Evolutionary conservation across 2,113 vertebrate genomes (phyloP), one percentile per base, ranked within the genome.

Genomic region (Etheostoma cragini): DNA sequence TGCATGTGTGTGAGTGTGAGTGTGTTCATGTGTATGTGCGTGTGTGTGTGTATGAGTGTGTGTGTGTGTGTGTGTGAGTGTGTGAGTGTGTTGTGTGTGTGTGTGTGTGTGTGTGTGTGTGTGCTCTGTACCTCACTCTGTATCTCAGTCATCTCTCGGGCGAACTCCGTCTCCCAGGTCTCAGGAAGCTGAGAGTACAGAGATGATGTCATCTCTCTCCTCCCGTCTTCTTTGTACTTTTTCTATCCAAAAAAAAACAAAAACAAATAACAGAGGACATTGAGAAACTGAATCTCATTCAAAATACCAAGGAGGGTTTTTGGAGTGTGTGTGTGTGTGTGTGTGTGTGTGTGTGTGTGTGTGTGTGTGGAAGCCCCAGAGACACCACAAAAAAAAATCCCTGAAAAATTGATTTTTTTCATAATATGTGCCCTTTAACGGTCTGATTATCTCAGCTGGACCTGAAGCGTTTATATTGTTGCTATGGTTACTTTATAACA

Each of bases 141-240:
- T 0, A 89, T 10, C 52, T 82, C 85, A 0, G 80, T 84, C 80
- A 87, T 71, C 90, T 97, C 94, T 85, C 94, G 95, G 1, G 96
- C 96, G 65, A 97, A 96, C 47, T 94, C 95, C 0, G 95, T 98
- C 87, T 97, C 96, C 4, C 96, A 89, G 21, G 97, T 98, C 22
- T 96, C 95, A 5, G 97, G 95, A 85, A 98, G 97, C 88, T 88
- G 94, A 78, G 95, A 93, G 82, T 97, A 98, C 5, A 97, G 89
- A 68, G 94, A 89, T 19, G 94, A 94, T 24, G 88, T 91, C 86
- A 96, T 94, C 65, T 93, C 91, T 57, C 93, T 94, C 89, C 94
- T 96, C 21, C 93, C 90, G 49, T 73, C 94, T 30, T 94, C 95
- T 93, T 96, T 96, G 82, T 98, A 98, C 77, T 82, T 89, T 14